These are phyloP conservation scores for Lamprotornis superbus DNA, from an alignment of 2,113 vertebrate species.

Conservation along the genomic window DNA sequence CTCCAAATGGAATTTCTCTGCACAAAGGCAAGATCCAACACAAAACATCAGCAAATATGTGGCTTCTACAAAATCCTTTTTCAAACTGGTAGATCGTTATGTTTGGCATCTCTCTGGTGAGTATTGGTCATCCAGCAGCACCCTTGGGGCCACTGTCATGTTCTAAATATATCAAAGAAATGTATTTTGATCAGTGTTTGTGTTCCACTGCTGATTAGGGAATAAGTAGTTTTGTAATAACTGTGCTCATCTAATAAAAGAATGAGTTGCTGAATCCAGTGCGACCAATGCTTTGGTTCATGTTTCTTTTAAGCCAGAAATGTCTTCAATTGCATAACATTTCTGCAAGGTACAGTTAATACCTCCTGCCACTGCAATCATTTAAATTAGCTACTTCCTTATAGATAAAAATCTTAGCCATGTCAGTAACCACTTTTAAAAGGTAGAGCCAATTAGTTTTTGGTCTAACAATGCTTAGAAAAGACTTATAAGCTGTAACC, in stretches of 20 bases:
- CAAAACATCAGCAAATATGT: fast-evolving
- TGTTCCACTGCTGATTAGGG: not conserved
- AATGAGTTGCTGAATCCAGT: not conserved
- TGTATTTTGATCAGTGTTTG: fast-evolving
- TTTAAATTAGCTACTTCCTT: constrained; percentile 37
- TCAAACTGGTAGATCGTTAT: not conserved
- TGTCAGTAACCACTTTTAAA: constrained; percentile 23
- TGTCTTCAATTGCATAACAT: not conserved
- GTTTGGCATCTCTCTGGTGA: not conserved
- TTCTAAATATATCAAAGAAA: not conserved
- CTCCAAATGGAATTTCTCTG: not conserved
- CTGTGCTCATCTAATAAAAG: not conserved
- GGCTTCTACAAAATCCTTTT: not conserved
- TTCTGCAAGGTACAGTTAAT: constrained; percentile 49
- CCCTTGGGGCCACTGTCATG: fast-evolving
- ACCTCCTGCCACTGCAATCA: not conserved
- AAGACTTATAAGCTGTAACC: not conserved
- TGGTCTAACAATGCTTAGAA: not conserved
- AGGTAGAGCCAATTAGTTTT: constrained; percentile 13
- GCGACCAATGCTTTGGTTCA: not conserved
- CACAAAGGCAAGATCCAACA: not conserved
- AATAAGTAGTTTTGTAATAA: not conserved
- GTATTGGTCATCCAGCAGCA: not conserved
- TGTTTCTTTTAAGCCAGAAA: not conserved
- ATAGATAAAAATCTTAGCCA: constrained; percentile 30